Evolutionary conservation across 2,113 vertebrate genomes (phyloP).

Genomic region (Mohoua ochrocephala): DNA sequence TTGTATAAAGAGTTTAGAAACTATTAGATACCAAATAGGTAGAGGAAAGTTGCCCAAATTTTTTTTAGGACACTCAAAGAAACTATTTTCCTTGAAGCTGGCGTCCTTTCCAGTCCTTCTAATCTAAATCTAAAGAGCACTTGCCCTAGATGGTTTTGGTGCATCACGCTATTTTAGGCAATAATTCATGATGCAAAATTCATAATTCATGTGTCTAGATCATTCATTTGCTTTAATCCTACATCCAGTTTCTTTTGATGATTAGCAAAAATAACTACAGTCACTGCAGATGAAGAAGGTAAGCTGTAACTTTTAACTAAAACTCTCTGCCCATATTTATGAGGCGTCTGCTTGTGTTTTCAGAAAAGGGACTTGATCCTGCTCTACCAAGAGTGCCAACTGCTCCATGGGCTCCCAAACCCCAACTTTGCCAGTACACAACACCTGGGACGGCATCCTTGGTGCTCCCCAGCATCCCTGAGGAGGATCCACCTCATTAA

Average conservation of each 20-base stretch:
- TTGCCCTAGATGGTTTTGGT: constrained; percentile 5
- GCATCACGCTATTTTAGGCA: not conserved
- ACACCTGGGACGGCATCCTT: rapidly evolving
- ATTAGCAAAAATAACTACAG: constrained; percentile 24
- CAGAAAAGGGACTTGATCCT: not conserved
- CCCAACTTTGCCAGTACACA: not conserved
- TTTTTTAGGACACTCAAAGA: not conserved
- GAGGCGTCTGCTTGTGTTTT: not conserved
- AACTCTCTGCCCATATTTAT: not conserved
- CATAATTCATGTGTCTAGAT: constrained; percentile 17
- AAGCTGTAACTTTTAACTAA: not conserved
- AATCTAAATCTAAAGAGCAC: not conserved
- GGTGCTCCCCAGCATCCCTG: not conserved
- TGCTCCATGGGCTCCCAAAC: not conserved
- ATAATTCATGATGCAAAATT: constrained; percentile 13
- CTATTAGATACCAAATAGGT: not conserved
- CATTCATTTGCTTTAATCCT: constrained; percentile 14
- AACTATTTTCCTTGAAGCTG: not conserved
- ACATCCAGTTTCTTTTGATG: constrained; percentile 13
- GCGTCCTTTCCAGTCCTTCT: not conserved
- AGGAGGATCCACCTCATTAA: not conserved
- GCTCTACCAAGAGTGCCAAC: not conserved
- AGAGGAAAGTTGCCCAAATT: not conserved
- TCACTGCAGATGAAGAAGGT: not conserved
- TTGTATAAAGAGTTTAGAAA: not conserved